phyloP scores from a whole-genome alignment of 2,888 invertebrate genomes.

The Temnothorax ravouxi region DNA sequence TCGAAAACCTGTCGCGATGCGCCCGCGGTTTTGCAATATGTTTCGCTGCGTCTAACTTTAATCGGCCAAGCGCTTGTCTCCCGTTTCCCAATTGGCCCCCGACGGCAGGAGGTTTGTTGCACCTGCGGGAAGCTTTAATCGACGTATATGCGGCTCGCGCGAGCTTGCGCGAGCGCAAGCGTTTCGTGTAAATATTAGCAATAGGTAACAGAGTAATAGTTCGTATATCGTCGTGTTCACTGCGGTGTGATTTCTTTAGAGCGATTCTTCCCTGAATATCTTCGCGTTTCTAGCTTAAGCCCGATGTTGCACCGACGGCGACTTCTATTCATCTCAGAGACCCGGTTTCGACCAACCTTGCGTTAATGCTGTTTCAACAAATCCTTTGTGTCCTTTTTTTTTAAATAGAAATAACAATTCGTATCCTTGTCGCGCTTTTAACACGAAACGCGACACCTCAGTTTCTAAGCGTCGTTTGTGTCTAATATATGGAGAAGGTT shows the following conservation, averaged over 20 bases:
- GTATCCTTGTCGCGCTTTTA: neutral
- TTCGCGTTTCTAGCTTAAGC: conserved; percentile 9
- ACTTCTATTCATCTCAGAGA: neutral
- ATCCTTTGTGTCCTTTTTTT: neutral
- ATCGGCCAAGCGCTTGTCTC: conserved; percentile 3
- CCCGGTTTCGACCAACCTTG: conserved; percentile 17
- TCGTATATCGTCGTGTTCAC: conserved; percentile 36
- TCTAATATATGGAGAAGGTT: neutral
- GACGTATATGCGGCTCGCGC: conserved; percentile 17
- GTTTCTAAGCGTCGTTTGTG: neutral
- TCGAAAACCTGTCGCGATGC: neutral
- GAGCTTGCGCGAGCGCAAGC: conserved; percentile 7
- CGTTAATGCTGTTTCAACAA: neutral
- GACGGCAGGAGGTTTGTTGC: conserved; percentile 40
- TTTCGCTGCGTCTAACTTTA: neutral
- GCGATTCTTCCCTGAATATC: conserved; percentile 25
- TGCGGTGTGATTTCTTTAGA: conserved; percentile 34
- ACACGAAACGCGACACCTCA: neutral
- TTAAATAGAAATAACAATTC: neutral
- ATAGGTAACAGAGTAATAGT: conserved; percentile 56
- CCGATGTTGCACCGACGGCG: conserved; percentile 33
- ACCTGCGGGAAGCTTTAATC: conserved; percentile 43
- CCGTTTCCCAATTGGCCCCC: conserved; percentile 38
- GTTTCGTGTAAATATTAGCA: conserved; percentile 68
- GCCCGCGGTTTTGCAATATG: neutral